Base-by-base conservation (phyloP, 2,888 invertebrate species). In the Apamea monoglypha region DNA sequence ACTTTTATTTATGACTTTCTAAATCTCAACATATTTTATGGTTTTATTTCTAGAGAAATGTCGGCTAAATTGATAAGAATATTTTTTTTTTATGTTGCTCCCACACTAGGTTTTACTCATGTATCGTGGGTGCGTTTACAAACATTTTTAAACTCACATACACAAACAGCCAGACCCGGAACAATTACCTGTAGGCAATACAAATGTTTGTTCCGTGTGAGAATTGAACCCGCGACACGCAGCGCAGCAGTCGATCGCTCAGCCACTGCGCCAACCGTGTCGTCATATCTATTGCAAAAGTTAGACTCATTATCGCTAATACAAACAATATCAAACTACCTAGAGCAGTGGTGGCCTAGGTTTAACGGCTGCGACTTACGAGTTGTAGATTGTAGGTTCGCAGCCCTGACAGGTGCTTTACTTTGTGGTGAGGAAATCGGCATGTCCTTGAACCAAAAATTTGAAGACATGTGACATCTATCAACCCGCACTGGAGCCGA, bases 1-100 rank as follows among this genome's bases (percentile, higher is more conserved):
- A 36, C n/a, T 53, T 29, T 8, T 56, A 76, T 76, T 76, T 32
- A 56, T 7, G n/a, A 56, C 44, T 82, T 75, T 47, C 61, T 53
- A 53, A 53, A 53, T 53, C 8, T 21, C 7, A 21, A 53, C 53
- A 53, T 53, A 53, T 21, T 2, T 32, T 56, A 59, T 5, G 18
- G 36, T 53, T 21, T 53, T 74, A 0, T 66, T n/a, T 36, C 4
- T 32, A 29, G 1, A 36, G 18, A 56, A 72, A 29, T 47, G 1
- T 25, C 14, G 44, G 3, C 18, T 1, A 3, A 8, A 18, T 36
- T 36, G 2, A 29, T 59, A n/a, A n/a, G 18, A 50, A 50, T 50
- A n/a, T n/a, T n/a, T n/a, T n/a, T n/a, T n/a, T n/a, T n/a, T n/a
- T n/a, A n/a, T n/a, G n/a, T n/a, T n/a, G n/a, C n/a, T n/a, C n/a